Evolutionary conservation across 2,797 vertebrate genomes (phyloP).

Genomic region (Channallabes apus): DNA sequence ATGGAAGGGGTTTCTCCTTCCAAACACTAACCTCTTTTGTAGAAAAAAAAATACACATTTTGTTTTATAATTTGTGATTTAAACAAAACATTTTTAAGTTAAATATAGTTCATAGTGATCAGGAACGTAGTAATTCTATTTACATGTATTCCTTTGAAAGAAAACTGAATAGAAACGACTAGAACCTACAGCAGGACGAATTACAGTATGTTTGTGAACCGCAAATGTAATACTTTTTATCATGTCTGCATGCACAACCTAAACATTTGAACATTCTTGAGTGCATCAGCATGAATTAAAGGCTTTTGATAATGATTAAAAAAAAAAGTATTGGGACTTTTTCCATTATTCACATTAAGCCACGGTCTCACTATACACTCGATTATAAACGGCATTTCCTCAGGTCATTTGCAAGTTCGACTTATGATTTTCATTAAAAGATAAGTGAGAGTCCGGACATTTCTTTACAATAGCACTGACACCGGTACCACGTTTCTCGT

Average conservation of each 20-base stretch:
- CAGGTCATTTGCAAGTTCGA: conserved; percentile 53
- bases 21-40: no score
- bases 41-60: no score
- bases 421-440: conserved; percentile 64
- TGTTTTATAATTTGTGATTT: no score
- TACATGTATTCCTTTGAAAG: no score
- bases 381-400: neutral
- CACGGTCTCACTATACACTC: neutral
- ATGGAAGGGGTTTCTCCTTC: no score
- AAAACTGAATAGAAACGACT: no score
- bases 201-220: no score
- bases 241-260: neutral
- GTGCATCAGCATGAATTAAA: neutral
- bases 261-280: neutral
- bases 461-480: conserved; percentile 3
- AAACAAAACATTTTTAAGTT: no score
- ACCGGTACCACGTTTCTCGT: neutral
- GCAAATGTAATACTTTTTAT: neutral
- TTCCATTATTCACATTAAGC: neutral
- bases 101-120: no score
- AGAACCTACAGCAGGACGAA: no score
- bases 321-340: no score
- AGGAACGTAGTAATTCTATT: no score
- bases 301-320: neutral
- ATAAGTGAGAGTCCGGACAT: conserved; percentile 49